These are phyloP conservation scores for Seira ritae DNA, from an alignment of 2,888 invertebrate genomes.

Conservation along the genomic window DNA sequence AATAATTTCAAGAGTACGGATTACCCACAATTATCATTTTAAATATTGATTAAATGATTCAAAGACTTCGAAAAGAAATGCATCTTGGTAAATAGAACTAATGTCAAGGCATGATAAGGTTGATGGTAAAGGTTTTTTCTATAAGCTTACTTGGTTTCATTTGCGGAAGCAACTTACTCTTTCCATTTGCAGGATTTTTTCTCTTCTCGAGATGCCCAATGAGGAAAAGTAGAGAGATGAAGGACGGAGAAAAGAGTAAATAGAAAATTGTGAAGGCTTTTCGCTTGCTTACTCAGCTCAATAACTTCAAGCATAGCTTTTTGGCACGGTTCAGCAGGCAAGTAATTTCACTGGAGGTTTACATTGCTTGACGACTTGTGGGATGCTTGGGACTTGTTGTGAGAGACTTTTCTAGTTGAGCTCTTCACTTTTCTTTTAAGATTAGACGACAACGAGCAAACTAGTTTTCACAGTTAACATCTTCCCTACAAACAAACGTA, in stretches of 20 bases:
- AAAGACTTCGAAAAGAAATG: no score
- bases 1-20: no score
- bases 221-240: background rate
- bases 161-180: background rate
- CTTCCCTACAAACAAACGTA: background rate
- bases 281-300: conserved; percentile 62
- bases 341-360: conserved; percentile 58
- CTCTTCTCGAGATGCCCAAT: background rate
- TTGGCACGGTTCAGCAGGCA: conserved; percentile 57
- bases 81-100: no score
- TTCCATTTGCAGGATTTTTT: background rate
- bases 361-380: conserved; percentile 46
- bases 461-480: conserved; percentile 13
- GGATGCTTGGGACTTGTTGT: conserved; percentile 53
- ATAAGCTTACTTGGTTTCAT: no score
- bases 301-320: conserved; percentile 57
- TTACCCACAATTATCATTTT: no score
- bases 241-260: conserved; percentile 24
- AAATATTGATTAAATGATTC: no score
- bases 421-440: conserved; percentile 42
- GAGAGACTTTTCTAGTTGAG: conserved; percentile 50
- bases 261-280: conserved; percentile 51
- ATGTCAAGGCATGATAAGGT: no score
- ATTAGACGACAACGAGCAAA: conserved; percentile 25
- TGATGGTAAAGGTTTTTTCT: no score